Evolutionary conservation across 2,888 invertebrate species (phyloP).

Genomic region (Netelia inedita): DNA sequence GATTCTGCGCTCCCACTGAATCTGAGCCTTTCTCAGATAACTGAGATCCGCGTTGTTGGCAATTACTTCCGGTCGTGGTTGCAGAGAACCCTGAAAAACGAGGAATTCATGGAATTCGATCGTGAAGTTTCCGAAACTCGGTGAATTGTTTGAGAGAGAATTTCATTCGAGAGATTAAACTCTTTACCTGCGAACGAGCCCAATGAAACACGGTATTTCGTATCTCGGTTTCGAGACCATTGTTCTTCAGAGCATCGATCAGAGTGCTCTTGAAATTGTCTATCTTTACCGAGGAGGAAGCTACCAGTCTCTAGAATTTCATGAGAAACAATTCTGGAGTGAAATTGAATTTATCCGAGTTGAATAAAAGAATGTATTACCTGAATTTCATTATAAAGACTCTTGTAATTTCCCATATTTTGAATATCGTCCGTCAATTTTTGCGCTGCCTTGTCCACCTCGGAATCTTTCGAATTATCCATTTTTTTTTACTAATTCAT

Average conservation of each 20-base stretch:
- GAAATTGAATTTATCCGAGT: background rate
- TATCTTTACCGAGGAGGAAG: constrained; percentile 91
- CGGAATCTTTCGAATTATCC: constrained; percentile 86
- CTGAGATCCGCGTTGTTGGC: constrained; percentile 82
- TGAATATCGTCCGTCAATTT: constrained; percentile 93
- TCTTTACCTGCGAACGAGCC: constrained; percentile 87
- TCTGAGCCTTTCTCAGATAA: constrained; percentile 93
- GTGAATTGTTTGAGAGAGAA: background rate
- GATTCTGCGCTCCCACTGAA: constrained; percentile 97
- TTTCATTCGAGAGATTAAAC: background rate
- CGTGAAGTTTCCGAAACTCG: background rate
- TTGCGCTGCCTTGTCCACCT: constrained; percentile 91
- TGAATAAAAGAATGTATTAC: constrained; percentile 84
- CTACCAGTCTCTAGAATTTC: constrained; percentile 90
- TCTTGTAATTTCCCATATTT: constrained; percentile 91
- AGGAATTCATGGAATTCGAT: background rate
- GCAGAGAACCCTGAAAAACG: constrained; percentile 73
- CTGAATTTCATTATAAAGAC: constrained; percentile 92
- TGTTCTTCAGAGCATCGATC: constrained; percentile 91
- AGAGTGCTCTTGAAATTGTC: constrained; percentile 92
- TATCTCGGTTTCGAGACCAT: constrained; percentile 93
- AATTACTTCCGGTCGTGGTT: constrained; percentile 63
- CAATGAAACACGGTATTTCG: constrained; percentile 94
- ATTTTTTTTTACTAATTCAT: constrained; percentile 49
- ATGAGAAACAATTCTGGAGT: constrained; percentile 57